Percentiles rank a stretch among this genome's conserved stretches.
These are phyloP conservation scores for Leptura quadrifasciata DNA, from an alignment of 2,888 invertebrate species.

Conservation along the genomic window DNA sequence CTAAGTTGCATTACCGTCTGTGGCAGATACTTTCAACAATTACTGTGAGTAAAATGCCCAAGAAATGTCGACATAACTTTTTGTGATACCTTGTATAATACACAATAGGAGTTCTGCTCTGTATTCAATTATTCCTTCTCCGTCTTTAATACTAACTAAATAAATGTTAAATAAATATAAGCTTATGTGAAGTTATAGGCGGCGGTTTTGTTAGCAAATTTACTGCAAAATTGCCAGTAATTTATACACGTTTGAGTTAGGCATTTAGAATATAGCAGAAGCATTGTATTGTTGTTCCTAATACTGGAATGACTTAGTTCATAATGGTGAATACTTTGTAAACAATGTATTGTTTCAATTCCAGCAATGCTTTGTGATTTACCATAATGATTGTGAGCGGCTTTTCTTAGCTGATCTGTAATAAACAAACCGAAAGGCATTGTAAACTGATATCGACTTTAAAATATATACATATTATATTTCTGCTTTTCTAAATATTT, in stretches of 20 bases:
- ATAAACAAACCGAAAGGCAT: neutral
- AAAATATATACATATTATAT: neutral
- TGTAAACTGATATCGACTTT: neutral
- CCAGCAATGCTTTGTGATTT: neutral
- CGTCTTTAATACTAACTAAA: too few species aligned
- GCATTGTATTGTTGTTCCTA: slow-evolving; percentile 22
- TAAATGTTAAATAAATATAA: neutral
- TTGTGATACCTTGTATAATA: too few species aligned
- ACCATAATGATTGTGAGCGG: neutral
- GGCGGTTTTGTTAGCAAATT: neutral
- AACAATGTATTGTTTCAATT: slow-evolving; percentile 30
- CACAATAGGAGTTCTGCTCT: too few species aligned
- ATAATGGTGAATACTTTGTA: slow-evolving; percentile 36
- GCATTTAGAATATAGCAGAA: slow-evolving; percentile 11
- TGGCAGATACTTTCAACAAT: too few species aligned
- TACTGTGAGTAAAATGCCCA: too few species aligned
- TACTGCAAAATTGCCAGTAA: slow-evolving; percentile 23
- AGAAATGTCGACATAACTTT: too few species aligned
- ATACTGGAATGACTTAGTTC: slow-evolving; percentile 2
- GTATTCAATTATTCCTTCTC: too few species aligned
- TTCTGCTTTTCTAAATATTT: neutral
- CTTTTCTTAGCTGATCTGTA: neutral
- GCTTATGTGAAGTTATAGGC: neutral
- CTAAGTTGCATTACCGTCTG: too few species aligned
- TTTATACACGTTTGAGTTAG: slow-evolving; percentile 20